Evolutionary conservation across 2,113 vertebrate species (phyloP).

Genomic region (Quiscalus mexicanus): DNA sequence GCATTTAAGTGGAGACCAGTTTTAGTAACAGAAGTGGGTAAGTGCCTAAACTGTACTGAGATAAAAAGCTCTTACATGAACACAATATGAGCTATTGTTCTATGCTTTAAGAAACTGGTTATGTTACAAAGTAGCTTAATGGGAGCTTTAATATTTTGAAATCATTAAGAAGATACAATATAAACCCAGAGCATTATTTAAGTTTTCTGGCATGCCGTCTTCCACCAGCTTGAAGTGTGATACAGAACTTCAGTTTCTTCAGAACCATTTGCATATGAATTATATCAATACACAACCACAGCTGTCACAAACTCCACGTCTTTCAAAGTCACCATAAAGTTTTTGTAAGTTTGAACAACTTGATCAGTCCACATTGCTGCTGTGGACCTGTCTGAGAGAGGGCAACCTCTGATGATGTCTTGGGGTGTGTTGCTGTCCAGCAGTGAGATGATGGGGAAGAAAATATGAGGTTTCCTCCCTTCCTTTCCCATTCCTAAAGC

Average conservation of each 20-base stretch:
- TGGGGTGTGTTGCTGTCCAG: rapidly evolving
- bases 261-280: not conserved
- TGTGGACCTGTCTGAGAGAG: not conserved
- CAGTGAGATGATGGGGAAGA: not conserved
- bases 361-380: not conserved
- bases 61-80: not conserved
- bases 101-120: not conserved
- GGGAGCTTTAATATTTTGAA: not conserved
- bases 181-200: not conserved
- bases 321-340: not conserved
- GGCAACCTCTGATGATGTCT: not conserved
- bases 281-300: not conserved
- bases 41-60: not conserved
- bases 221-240: not conserved
- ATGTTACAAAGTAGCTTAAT: not conserved
- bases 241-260: not conserved
- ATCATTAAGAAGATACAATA: not conserved
- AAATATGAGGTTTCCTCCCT: not conserved
- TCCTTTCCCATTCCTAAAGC: not conserved
- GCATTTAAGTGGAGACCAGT: not conserved
- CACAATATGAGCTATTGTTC: not conserved
- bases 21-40: not conserved
- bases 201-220: not conserved
- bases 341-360: not conserved
- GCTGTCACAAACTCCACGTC: not conserved